Conservation (phyloP, 2,113 vertebrate genomes). For the Scopus umbretta region DNA sequence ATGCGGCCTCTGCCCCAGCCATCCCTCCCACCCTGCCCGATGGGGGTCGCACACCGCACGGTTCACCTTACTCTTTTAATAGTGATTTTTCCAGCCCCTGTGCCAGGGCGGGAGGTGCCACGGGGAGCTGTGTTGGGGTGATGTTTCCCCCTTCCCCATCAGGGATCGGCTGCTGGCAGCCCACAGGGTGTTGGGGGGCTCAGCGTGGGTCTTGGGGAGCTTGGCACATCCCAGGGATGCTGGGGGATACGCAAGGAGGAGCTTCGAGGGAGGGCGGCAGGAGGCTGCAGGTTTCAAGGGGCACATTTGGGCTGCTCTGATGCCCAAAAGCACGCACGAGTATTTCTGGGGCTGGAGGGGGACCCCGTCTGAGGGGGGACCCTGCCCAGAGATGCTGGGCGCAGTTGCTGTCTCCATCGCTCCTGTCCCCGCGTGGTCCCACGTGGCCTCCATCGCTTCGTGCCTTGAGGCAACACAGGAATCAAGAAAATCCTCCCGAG, state of each 20-base stretch:
- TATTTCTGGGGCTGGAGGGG: background rate
- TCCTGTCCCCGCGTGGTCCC: background rate
- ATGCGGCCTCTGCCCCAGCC: background rate
- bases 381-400: background rate
- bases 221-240: rapidly evolving
- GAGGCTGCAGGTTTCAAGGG: rapidly evolving
- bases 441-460: background rate
- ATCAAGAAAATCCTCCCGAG: background rate
- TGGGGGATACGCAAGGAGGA: background rate
- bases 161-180: background rate
- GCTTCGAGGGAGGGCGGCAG: background rate
- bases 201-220: background rate
- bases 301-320: background rate
- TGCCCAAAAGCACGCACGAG: background rate
- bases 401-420: background rate
- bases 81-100: too few species aligned
- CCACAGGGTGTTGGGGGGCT: background rate
- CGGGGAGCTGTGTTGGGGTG: rapidly evolving
- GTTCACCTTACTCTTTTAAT: rapidly evolving
- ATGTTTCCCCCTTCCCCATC: background rate
- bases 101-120: background rate
- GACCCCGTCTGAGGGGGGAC: background rate
- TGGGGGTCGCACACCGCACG: rapidly evolving
- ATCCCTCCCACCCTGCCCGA: too few species aligned
- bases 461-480: background rate